Conservation (phyloP, 92 coral and sea anemone genomes). For the Micromussa lordhowensis region DNA sequence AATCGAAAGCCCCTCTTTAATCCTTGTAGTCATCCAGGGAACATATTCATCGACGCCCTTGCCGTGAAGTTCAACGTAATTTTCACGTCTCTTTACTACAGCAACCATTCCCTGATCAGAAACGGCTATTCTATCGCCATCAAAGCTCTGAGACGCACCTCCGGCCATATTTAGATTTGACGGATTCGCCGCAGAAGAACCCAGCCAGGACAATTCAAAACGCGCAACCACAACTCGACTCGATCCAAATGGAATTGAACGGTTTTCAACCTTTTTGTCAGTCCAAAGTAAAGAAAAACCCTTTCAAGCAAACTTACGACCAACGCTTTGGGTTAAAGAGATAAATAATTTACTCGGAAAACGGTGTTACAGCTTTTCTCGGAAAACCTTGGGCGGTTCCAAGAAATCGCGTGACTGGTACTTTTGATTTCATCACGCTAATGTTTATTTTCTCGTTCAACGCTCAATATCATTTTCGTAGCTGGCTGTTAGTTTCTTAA, state of each 20-base stretch:
- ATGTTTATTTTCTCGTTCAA: not conserved
- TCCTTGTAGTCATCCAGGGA: slow-evolving; percentile 20
- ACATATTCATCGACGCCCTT: not conserved
- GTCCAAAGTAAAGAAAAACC: not conserved
- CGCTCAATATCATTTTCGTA: not conserved
- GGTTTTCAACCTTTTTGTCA: not conserved
- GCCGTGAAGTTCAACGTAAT: not conserved
- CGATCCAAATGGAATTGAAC: not conserved
- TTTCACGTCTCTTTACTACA: slow-evolving; percentile 1
- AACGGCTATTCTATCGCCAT: slow-evolving; percentile 20
- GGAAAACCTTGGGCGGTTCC: not conserved
- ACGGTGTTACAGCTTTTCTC: not conserved
- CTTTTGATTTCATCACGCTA: not conserved
- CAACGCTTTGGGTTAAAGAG: not conserved
- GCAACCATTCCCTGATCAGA: slow-evolving; percentile 12
- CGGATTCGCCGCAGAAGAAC: not conserved
- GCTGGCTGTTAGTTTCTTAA: not conserved
- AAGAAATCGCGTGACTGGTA: slow-evolving; percentile 3
- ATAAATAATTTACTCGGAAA: not conserved
- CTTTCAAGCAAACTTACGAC: not conserved
- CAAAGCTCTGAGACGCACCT: not conserved
- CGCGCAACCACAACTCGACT: not conserved
- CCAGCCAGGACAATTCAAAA: not conserved
- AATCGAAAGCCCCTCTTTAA: not conserved
- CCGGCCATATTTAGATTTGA: not conserved